Percentiles rank a stretch among this genome's conserved stretches.
Conservation (phyloP, 2,797 vertebrate species). For the Kryptolebias ocellatus region DNA sequence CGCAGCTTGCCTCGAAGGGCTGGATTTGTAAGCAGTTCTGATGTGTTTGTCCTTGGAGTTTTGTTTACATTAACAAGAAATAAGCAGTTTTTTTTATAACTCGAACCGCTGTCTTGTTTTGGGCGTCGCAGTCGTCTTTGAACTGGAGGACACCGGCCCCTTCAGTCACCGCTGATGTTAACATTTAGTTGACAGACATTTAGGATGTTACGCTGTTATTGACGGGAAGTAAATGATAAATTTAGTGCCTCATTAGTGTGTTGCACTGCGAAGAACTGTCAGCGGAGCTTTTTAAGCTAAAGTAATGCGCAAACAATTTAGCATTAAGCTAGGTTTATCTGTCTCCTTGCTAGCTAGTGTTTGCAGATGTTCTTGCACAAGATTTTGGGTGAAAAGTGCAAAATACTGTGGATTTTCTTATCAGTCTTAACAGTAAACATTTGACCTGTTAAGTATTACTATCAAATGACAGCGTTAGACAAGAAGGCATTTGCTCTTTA, state of each 20-base stretch:
- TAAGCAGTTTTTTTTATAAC: not conserved
- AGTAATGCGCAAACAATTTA: conserved; percentile 1
- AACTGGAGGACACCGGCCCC: conserved; percentile 71
- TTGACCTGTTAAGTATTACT: not conserved
- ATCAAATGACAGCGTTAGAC: too few species aligned
- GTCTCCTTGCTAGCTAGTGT: not conserved
- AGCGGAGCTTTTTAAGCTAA: not conserved
- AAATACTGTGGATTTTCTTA: conserved; percentile 2
- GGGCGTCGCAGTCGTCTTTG: conserved; percentile 60
- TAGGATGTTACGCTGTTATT: not conserved
- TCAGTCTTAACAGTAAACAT: not conserved
- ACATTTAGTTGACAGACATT: not conserved
- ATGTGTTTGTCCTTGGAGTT: rapidly evolving
- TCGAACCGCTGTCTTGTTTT: conserved; percentile 36
- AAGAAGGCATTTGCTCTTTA: too few species aligned
- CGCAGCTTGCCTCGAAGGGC: conserved; percentile 87
- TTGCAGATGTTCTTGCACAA: not conserved
- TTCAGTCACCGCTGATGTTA: conserved; percentile 25
- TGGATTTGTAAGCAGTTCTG: conserved; percentile 83
- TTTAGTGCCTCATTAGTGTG: rapidly evolving
- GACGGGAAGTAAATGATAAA: rapidly evolving
- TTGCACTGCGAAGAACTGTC: not conserved
- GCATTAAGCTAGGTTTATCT: conserved; percentile 68
- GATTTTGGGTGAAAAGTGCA: not conserved
- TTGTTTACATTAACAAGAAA: not conserved